These are phyloP conservation scores for Brachionus manjavacas DNA, from an alignment of 1,140 invertebrate genomes.

Conservation along the genomic window DNA sequence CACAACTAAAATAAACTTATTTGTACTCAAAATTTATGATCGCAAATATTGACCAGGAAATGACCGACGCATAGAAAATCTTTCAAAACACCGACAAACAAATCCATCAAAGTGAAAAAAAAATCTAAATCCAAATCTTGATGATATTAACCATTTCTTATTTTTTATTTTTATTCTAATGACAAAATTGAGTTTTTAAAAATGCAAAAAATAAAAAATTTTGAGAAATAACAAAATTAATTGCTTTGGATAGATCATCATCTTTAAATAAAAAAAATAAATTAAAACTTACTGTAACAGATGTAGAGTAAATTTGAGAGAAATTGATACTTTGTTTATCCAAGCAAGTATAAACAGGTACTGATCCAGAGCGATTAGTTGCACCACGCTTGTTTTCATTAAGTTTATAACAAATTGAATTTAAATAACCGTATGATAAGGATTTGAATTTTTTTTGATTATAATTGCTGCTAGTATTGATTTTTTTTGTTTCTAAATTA, in stretches of 20 bases:
- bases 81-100: neutral
- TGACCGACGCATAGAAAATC: neutral
- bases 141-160: neutral
- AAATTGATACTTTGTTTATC: neutral
- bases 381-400: neutral
- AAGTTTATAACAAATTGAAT: constrained; percentile 17
- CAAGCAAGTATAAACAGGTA: constrained; percentile 3
- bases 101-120: neutral
- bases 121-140: neutral
- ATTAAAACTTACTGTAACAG: neutral
- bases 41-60: neutral
- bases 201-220: neutral
- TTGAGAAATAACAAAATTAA: neutral
- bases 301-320: neutral
- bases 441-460: constrained; percentile 16
- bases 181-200: no score
- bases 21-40: neutral
- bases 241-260: neutral
- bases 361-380: constrained; percentile 11
- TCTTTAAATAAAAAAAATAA: neutral
- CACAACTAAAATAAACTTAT: neutral
- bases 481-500: neutral
- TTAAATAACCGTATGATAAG: constrained; percentile 27
- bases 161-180: no score
- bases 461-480: neutral